phyloP scores from a whole-genome alignment of 1,140 invertebrate species.

The Sweltsa coloradensis region DNA sequence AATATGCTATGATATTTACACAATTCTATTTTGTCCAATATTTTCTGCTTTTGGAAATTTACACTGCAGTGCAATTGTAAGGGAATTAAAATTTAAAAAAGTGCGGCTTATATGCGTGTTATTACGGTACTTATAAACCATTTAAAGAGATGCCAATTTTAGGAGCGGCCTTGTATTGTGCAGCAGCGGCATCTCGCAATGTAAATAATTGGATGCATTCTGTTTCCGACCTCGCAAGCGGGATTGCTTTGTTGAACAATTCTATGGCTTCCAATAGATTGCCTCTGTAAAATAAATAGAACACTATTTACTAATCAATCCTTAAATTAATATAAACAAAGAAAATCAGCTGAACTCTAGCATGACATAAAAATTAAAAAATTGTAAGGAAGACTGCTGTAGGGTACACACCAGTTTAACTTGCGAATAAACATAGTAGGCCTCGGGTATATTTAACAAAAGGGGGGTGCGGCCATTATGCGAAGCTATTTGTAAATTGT shows the following conservation, averaged over 20 bases:
- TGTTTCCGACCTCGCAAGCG: constrained; percentile 65
- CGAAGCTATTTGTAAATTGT: no score
- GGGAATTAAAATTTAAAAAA: not conserved
- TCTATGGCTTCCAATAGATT: constrained; percentile 70
- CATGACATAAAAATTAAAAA: no score
- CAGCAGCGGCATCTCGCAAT: constrained; percentile 70
- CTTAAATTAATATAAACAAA: no score
- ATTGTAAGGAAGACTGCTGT: no score
- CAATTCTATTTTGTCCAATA: not conserved
- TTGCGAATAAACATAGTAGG: no score
- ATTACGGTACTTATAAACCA: no score
- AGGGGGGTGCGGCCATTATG: no score
- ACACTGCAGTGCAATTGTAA: not conserved
- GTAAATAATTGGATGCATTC: constrained; percentile 83
- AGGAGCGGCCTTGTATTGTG: constrained; percentile 68
- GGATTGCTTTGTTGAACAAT: constrained; percentile 81
- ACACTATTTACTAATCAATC: no score
- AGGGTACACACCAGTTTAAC: no score
- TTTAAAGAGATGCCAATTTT: constrained; percentile 52
- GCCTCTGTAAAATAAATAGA: constrained; percentile 55
- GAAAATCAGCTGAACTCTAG: no score
- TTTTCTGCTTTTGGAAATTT: no score
- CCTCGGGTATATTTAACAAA: no score
- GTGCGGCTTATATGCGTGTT: not conserved
- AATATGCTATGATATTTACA: not conserved